phyloP scores from a whole-genome alignment of 2,888 invertebrate genomes.

The Allophyes oxyacanthae region DNA sequence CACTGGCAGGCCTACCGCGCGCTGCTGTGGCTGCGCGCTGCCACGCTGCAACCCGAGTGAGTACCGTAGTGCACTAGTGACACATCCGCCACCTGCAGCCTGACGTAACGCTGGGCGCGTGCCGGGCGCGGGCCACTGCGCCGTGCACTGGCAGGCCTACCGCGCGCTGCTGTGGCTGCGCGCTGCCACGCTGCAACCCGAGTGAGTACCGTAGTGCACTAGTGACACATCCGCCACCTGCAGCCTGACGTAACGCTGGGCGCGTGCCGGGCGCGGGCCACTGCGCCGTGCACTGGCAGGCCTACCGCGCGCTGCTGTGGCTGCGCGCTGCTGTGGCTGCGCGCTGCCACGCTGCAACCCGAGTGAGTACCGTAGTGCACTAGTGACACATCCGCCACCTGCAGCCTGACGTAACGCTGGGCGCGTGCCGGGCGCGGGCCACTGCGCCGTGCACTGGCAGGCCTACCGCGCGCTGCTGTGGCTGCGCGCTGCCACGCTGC shows the following conservation, averaged over 20 bases:
- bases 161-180: constrained; percentile 94
- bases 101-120: constrained; percentile 64
- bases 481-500: constrained; percentile 91
- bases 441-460: constrained; percentile 93
- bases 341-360: too few relatives aligned
- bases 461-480: constrained; percentile 95
- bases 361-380: too few relatives aligned
- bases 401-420: too few relatives aligned
- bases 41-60: too few relatives aligned
- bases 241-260: too few relatives aligned
- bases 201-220: too few relatives aligned
- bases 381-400: too few relatives aligned
- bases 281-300: constrained; percentile 93
- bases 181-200: constrained; percentile 89
- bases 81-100: too few relatives aligned
- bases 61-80: too few relatives aligned
- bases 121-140: constrained; percentile 90
- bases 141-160: constrained; percentile 94
- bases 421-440: constrained; percentile 86
- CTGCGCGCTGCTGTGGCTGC: constrained; percentile 93
- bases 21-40: constrained; percentile 40
- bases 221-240: too few relatives aligned
- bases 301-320: constrained; percentile 95
- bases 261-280: constrained; percentile 88
- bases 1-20: too few relatives aligned